These are phyloP conservation scores for Dynastes grantii DNA, from an alignment of 2,888 invertebrate species.

Conservation along the genomic window DNA sequence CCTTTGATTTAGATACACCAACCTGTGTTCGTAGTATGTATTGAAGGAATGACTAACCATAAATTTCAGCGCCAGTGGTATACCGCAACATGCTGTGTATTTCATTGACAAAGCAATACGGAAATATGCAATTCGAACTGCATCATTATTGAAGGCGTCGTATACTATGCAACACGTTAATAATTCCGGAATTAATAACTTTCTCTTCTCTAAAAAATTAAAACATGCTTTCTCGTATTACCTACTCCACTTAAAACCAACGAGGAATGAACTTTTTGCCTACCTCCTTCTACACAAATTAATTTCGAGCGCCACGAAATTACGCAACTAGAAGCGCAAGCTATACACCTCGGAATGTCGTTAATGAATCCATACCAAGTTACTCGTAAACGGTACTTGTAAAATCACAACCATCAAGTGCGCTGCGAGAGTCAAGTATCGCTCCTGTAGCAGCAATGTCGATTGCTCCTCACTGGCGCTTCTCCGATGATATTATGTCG, in stretches of 20 bases:
- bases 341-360: background rate
- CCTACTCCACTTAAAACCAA: too few species aligned
- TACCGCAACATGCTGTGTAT: too few species aligned
- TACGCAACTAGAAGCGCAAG: background rate
- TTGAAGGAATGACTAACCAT: too few species aligned
- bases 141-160: background rate
- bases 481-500: background rate
- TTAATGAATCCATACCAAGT: slow-evolving; percentile 7
- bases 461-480: background rate
- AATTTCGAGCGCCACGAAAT: slow-evolving; percentile 6
- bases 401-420: slow-evolving; percentile 4
- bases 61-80: too few species aligned
- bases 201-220: too few species aligned
- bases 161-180: too few species aligned
- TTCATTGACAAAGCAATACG: background rate
- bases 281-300: background rate
- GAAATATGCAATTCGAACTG: background rate
- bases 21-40: too few species aligned
- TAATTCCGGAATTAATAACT: too few species aligned
- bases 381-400: slow-evolving; percentile 5
- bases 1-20: too few species aligned
- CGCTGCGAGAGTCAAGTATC: background rate
- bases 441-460: background rate
- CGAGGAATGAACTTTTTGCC: too few species aligned
- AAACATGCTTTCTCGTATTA: too few species aligned